A percentile compares a stretch with the other conserved stretches of the same genome.
phyloP scores from a whole-genome alignment of 2,113 vertebrate genomes.

The Acrocephalus arundinaceus region DNA sequence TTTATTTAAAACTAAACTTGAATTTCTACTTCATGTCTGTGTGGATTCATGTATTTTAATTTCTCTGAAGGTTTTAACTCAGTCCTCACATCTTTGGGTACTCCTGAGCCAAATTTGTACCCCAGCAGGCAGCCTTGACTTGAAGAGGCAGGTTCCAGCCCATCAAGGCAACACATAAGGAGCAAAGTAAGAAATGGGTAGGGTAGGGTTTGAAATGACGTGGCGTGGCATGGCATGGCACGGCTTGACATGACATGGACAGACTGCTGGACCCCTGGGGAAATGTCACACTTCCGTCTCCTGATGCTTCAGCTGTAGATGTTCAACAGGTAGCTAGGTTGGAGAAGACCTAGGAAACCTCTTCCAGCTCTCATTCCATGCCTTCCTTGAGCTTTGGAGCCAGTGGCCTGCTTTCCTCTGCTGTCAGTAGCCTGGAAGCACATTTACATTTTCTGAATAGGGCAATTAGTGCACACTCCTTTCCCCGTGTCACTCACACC shows the following conservation, averaged over 20 bases:
- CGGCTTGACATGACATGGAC: too few relatives aligned
- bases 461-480: slow-evolving; percentile 47
- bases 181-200: not conserved
- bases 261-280: too few relatives aligned
- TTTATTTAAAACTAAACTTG: too few relatives aligned
- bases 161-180: not conserved
- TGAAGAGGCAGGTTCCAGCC: not conserved
- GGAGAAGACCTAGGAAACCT: not conserved
- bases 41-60: too few relatives aligned
- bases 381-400: not conserved
- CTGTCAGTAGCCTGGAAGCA: not conserved
- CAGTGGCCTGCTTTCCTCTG: not conserved
- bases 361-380: not conserved
- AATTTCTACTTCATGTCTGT: too few relatives aligned
- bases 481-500: not conserved
- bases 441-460: slow-evolving; percentile 64
- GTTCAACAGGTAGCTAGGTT: not conserved
- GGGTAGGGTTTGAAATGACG: not conserved
- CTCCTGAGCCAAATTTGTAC: too few relatives aligned
- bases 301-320: not conserved
- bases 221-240: too few relatives aligned
- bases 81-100: too few relatives aligned
- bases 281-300: not conserved
- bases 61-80: too few relatives aligned
- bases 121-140: too few relatives aligned